Percentiles rank a stretch among this genome's conserved stretches.
These are phyloP conservation scores for Pachypsylla venusta DNA, from an alignment of 1,140 invertebrate genomes.

Conservation along the genomic window DNA sequence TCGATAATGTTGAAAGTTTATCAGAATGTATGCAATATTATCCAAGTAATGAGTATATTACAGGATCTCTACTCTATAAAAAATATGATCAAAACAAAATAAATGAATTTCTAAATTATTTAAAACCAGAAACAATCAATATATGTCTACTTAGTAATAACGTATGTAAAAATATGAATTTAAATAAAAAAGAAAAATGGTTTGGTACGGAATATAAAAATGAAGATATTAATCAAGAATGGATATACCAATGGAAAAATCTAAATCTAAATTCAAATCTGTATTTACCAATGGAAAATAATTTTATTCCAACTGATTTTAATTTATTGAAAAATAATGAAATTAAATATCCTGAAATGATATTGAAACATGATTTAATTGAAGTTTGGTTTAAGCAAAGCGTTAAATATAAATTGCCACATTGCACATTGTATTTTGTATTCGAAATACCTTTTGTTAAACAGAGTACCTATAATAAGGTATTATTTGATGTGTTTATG, in stretches of 20 bases:
- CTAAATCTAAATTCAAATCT: slow-evolving; percentile 38
- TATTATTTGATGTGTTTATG: not conserved
- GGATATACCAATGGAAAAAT: slow-evolving; percentile 37
- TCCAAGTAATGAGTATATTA: slow-evolving; percentile 59
- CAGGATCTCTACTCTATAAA: too few relatives aligned
- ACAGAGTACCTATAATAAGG: not conserved
- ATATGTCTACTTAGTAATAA: too few relatives aligned
- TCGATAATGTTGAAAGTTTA: slow-evolving; percentile 63
- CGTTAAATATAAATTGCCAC: not conserved
- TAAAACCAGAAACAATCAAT: too few relatives aligned
- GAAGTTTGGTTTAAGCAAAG: slow-evolving; percentile 72
- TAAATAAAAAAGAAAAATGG: too few relatives aligned
- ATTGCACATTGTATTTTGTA: not conserved
- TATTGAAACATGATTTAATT: slow-evolving; percentile 40
- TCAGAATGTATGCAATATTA: slow-evolving; percentile 66
- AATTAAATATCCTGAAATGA: slow-evolving; percentile 43
- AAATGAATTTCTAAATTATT: too few relatives aligned
- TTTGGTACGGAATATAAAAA: too few relatives aligned
- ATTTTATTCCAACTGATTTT: slow-evolving; percentile 71
- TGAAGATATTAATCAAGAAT: too few relatives aligned
- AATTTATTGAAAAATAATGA: slow-evolving; percentile 37
- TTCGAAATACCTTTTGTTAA: not conserved
- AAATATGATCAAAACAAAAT: too few relatives aligned
- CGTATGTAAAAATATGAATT: too few relatives aligned
- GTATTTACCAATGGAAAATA: slow-evolving; percentile 59